Percentiles rank a stretch among this genome's conserved stretches.
phyloP scores from a whole-genome alignment of 2,797 vertebrate genomes.

The Pelodytes ibericus region DNA sequence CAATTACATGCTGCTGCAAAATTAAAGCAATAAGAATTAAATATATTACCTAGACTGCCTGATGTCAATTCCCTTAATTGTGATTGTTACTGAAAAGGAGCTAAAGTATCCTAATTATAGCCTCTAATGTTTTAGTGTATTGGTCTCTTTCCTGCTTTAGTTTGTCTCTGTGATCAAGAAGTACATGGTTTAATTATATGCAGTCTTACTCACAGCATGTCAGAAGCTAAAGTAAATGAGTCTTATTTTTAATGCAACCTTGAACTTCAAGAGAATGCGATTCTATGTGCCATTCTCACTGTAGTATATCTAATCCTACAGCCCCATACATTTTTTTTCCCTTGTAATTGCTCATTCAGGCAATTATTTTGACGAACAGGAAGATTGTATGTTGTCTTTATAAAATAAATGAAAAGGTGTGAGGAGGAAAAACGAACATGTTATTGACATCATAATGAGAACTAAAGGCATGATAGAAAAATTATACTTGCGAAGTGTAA shows the following conservation, averaged over 20 bases:
- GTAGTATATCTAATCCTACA: slow-evolving; percentile 9
- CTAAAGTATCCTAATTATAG: slow-evolving; percentile 56
- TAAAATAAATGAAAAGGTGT: not conserved
- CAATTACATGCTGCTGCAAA: slow-evolving; percentile 54
- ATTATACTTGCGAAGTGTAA: not conserved
- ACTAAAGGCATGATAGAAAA: not conserved
- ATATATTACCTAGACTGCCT: slow-evolving; percentile 53
- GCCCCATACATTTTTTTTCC: slow-evolving; percentile 3
- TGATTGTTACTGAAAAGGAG: slow-evolving; percentile 53
- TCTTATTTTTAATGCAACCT: slow-evolving; percentile 46
- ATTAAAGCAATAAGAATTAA: slow-evolving; percentile 52
- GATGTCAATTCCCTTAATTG: slow-evolving; percentile 57
- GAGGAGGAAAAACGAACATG: not conserved
- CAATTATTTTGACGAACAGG: slow-evolving; percentile 30
- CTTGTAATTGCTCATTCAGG: slow-evolving; percentile 12
- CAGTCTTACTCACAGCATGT: slow-evolving; percentile 53
- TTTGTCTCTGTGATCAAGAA: slow-evolving; percentile 52
- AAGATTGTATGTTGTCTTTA: not conserved
- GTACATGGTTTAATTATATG: slow-evolving; percentile 51
- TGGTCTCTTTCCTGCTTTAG: slow-evolving; percentile 47
- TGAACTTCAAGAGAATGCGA: slow-evolving; percentile 35
- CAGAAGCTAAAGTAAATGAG: slow-evolving; percentile 39
- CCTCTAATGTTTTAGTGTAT: slow-evolving; percentile 52
- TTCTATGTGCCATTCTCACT: not conserved
- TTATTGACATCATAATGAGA: not conserved